Evolutionary conservation across 1,140 invertebrate species (phyloP).

Genomic region (Epicauta chinensis): DNA sequence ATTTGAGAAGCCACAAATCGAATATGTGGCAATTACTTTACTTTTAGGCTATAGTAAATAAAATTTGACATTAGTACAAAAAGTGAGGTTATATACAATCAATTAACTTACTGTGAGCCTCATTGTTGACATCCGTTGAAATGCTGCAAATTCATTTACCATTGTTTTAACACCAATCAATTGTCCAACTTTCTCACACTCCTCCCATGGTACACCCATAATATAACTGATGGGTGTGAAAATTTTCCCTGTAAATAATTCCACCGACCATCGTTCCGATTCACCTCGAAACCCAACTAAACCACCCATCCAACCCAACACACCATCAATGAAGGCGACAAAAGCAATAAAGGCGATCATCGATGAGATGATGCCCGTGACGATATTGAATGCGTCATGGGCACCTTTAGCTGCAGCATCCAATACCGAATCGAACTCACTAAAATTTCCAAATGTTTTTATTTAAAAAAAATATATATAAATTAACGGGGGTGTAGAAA

Average conservation of each 20-base stretch:
- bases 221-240: conserved; percentile 71
- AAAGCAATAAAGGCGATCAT: conserved; percentile 87
- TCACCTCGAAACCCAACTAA: conserved; percentile 44
- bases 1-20: conserved; percentile 95
- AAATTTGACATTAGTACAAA: not conserved
- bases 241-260: conserved; percentile 74
- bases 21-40: conserved; percentile 83
- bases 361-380: conserved; percentile 87
- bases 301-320: conserved; percentile 72
- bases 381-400: conserved; percentile 67
- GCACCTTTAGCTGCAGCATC: conserved; percentile 89
- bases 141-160: conserved; percentile 90
- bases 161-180: conserved; percentile 85
- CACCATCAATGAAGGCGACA: conserved; percentile 73
- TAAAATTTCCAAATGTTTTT: conserved; percentile 40
- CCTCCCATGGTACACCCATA: conserved; percentile 71
- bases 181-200: conserved; percentile 71
- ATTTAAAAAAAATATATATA: too few relatives aligned
- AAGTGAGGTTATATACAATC: conserved; percentile 2
- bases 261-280: conserved; percentile 47
- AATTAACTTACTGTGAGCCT: conserved; percentile 8
- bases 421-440: conserved; percentile 72
- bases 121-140: conserved; percentile 40
- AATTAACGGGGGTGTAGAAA: too few relatives aligned
- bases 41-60: conserved; percentile 6